These are phyloP conservation scores for Watsonalla binaria DNA, from an alignment of 2,888 invertebrate species.

Conservation along the genomic window DNA sequence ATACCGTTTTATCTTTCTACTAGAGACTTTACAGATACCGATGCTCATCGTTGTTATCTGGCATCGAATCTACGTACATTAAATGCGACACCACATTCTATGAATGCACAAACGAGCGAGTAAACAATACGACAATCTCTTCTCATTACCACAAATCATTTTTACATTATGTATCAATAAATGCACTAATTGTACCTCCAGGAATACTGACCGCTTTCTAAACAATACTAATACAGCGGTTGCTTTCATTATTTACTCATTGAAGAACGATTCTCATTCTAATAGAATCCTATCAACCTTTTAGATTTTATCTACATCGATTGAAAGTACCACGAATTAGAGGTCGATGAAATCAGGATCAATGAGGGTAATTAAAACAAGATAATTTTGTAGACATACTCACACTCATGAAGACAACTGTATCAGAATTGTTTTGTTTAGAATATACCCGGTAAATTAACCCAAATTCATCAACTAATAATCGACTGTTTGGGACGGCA, in stretches of 20 bases:
- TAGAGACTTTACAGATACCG: not conserved
- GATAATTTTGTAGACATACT: no score
- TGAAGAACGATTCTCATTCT: no score
- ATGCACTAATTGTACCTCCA: conserved; percentile 5
- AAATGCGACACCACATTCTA: conserved; percentile 15
- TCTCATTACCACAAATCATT: conserved; percentile 38
- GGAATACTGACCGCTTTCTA: not conserved
- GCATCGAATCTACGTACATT: not conserved
- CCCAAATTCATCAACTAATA: not conserved
- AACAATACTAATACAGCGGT: no score
- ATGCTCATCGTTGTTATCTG: not conserved
- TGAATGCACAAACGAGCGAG: conserved; percentile 22
- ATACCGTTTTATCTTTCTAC: not conserved
- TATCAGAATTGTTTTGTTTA: no score
- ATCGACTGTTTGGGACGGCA: not conserved
- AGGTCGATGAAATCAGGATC: no score
- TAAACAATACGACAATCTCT: conserved; percentile 20
- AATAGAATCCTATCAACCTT: no score
- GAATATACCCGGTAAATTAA: not conserved
- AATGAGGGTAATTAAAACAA: no score
- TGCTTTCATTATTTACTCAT: no score
- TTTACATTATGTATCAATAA: conserved; percentile 23
- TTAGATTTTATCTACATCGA: no score
- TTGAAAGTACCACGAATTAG: no score
- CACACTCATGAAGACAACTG: no score